Evolutionary conservation across 2,888 invertebrate genomes (phyloP).

Genomic region (Clitarchus hookeri): DNA sequence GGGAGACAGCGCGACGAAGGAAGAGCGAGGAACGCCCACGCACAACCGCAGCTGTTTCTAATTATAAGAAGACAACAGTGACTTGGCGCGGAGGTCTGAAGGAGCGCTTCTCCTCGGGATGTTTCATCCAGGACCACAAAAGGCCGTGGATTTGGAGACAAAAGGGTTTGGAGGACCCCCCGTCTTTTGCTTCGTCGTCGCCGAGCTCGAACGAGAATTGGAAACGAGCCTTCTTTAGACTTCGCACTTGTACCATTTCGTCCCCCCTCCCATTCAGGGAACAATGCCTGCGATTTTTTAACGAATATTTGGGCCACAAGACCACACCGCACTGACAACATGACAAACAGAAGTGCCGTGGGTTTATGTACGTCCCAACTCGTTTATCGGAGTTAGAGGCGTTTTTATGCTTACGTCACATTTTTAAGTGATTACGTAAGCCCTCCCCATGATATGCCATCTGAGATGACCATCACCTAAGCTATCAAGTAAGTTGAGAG

Average conservation of each 20-base stretch:
- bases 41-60: neutral
- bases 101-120: neutral
- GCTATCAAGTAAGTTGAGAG: no score
- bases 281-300: neutral
- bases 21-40: neutral
- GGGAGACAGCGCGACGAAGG: neutral
- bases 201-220: neutral
- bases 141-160: neutral
- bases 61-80: neutral
- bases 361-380: no score
- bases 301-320: no score
- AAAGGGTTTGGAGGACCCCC: neutral
- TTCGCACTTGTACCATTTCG: neutral
- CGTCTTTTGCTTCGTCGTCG: neutral
- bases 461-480: no score
- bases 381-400: no score
- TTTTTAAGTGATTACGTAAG: no score
- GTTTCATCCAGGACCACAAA: constrained; percentile 2
- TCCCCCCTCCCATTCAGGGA: no score
- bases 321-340: no score
- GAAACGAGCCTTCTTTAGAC: neutral
- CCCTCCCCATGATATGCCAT: no score
- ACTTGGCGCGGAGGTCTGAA: neutral
- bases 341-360: no score
- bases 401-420: no score